A percentile compares a stretch with the other conserved stretches of the same genome.
Evolutionary conservation across 2,888 invertebrate species (phyloP).

Genomic region (Gortyna flavago): DNA sequence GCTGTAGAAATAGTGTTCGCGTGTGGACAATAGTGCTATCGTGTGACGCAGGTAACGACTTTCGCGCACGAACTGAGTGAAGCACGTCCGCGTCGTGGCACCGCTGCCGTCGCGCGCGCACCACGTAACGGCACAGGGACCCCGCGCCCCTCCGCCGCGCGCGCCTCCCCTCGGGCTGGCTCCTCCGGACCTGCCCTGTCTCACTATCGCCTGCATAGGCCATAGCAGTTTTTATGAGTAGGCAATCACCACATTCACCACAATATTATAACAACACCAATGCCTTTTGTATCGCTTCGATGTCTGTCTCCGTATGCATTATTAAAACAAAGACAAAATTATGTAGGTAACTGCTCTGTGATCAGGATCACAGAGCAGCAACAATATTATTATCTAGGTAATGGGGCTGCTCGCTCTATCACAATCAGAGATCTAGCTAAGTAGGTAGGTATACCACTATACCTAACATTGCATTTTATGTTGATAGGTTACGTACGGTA

Average conservation of each 20-base stretch:
- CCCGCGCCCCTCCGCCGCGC: constrained; percentile 69
- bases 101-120: constrained; percentile 80
- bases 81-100: constrained; percentile 89
- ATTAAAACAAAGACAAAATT: neutral
- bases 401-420: neutral
- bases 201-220: constrained; percentile 64
- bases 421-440: neutral
- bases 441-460: neutral
- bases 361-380: neutral
- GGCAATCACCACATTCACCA: constrained; percentile 1
- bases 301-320: neutral
- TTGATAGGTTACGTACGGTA: no score
- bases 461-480: neutral
- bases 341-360: neutral
- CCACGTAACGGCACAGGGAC: constrained; percentile 82
- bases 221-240: constrained; percentile 38
- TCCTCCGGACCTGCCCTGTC: constrained; percentile 73
- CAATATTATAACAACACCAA: constrained; percentile 21
- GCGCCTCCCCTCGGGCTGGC: constrained; percentile 59
- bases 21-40: constrained; percentile 85
- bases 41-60: constrained; percentile 89
- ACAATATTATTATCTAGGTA: neutral
- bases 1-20: constrained; percentile 79
- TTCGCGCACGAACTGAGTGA: constrained; percentile 90
- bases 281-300: neutral